Evolutionary conservation across 2,113 vertebrate genomes (phyloP).

Genomic region (Sus scrofa): DNA sequence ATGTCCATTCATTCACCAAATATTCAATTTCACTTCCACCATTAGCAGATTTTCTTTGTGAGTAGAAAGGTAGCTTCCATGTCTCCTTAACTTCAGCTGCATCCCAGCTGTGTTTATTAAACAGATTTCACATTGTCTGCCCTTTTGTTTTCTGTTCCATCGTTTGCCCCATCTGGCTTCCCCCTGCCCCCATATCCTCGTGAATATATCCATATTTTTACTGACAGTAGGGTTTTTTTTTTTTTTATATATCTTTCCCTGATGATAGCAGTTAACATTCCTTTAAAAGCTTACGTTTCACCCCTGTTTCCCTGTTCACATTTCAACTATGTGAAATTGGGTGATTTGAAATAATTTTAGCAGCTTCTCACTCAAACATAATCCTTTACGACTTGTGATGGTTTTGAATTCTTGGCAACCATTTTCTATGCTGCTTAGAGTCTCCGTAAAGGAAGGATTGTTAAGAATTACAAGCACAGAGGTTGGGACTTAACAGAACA

Average conservation of each 20-base stretch:
- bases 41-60: constrained; percentile 72
- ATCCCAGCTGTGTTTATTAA: constrained; percentile 85
- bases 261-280: constrained; percentile 83
- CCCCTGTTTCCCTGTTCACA: constrained; percentile 77
- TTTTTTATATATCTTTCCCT: constrained; percentile 59
- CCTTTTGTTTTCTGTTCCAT: constrained; percentile 75
- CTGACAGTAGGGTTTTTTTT: constrained; percentile 62
- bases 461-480: constrained; percentile 74
- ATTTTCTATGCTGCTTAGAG: constrained; percentile 61
- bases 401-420: constrained; percentile 80
- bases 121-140: constrained; percentile 79
- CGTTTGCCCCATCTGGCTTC: constrained; percentile 75
- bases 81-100: constrained; percentile 78
- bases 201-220: constrained; percentile 76
- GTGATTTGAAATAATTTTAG: constrained; percentile 82
- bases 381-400: constrained; percentile 73
- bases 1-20: constrained; percentile 66
- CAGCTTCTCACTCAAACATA: constrained; percentile 78
- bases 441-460: constrained; percentile 64
- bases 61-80: constrained; percentile 74
- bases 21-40: constrained; percentile 76
- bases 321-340: constrained; percentile 81
- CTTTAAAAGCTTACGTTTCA: constrained; percentile 80
- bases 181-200: not conserved
- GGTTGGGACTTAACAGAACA: constrained; percentile 66